phyloP scores from a whole-genome alignment of 2,888 invertebrate species.

The Acrobasis suavella region DNA sequence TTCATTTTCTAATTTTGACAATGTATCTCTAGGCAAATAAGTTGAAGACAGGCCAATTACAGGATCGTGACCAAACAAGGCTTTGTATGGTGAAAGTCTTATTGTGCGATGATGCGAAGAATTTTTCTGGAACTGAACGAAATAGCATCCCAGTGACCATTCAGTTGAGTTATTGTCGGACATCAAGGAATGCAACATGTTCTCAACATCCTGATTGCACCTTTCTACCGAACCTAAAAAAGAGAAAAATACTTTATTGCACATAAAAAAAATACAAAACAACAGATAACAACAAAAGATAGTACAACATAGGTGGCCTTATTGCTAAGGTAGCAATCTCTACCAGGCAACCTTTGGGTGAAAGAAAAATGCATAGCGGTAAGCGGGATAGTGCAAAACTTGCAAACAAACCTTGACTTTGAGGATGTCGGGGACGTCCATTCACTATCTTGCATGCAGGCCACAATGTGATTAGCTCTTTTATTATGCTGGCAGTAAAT shows the following conservation, averaged over 20 bases:
- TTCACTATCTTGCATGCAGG: slow-evolving; percentile 31
- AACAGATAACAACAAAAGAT: not conserved
- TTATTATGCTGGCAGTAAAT: slow-evolving; percentile 35
- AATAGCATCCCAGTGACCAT: slow-evolving; percentile 22
- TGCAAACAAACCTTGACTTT: slow-evolving; percentile 27
- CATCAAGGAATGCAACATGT: slow-evolving; percentile 43
- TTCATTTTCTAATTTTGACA: slow-evolving; percentile 27
- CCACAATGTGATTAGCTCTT: slow-evolving; percentile 38
- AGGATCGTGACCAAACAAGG: slow-evolving; percentile 22
- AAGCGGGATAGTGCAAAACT: slow-evolving; percentile 26
- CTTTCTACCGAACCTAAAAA: no score
- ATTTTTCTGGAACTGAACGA: slow-evolving; percentile 25
- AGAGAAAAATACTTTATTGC: no score
- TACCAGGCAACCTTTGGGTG: slow-evolving; percentile 25
- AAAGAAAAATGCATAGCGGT: not conserved
- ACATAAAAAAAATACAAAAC: no score
- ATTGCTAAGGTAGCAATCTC: slow-evolving; percentile 28
- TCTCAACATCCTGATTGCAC: slow-evolving; percentile 42
- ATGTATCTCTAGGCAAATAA: slow-evolving; percentile 9
- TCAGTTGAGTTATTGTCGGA: slow-evolving; percentile 29
- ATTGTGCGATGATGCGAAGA: slow-evolving; percentile 19
- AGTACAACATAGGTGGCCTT: slow-evolving; percentile 28
- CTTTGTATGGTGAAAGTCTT: slow-evolving; percentile 22
- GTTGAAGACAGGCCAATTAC: slow-evolving; percentile 9
- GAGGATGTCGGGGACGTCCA: slow-evolving; percentile 28